Percentiles rank a stretch among this genome's conserved stretches.
These are phyloP conservation scores for Macrosoma leucophasiata DNA, from an alignment of 2,888 invertebrate species.

Conservation along the genomic window DNA sequence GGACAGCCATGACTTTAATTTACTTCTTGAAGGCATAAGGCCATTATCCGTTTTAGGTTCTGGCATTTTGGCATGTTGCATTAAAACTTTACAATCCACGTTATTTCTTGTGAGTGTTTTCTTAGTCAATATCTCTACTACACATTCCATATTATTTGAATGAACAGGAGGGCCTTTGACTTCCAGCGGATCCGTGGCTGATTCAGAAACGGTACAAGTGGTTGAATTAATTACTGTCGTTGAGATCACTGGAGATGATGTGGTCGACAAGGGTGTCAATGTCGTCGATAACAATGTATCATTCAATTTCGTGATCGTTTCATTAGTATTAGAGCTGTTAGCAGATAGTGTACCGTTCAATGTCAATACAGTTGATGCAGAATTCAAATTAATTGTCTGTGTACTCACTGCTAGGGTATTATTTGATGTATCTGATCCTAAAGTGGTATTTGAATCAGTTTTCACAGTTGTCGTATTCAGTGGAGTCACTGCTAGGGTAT, in stretches of 20 bases:
- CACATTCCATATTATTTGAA: conserved; percentile 43
- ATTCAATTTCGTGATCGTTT: no score
- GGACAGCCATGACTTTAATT: conserved; percentile 48
- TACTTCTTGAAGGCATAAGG: conserved; percentile 43
- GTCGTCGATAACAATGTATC: no score
- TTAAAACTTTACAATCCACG: conserved; percentile 47
- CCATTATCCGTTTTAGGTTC: conserved; percentile 39
- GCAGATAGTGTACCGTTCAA: no score
- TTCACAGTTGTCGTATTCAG: no score
- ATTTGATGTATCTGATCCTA: no score
- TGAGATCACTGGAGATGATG: neutral
- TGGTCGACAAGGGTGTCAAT: neutral
- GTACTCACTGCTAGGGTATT: no score
- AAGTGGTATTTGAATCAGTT: no score
- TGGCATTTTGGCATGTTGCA: conserved; percentile 51
- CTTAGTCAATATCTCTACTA: conserved; percentile 49
- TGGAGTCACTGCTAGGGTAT: no score
- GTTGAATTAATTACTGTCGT: conserved; percentile 5
- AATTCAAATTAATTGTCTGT: no score
- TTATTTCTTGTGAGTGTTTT: conserved; percentile 36
- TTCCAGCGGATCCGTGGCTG: conserved; percentile 43
- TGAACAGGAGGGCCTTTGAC: conserved; percentile 44
- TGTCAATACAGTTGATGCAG: no score
- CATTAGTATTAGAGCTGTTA: no score
- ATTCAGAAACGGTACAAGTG: conserved; percentile 2